These are phyloP conservation scores for Rhynchopsitta pachyrhyncha DNA, from an alignment of 2,113 vertebrate genomes.

Conservation along the genomic window DNA sequence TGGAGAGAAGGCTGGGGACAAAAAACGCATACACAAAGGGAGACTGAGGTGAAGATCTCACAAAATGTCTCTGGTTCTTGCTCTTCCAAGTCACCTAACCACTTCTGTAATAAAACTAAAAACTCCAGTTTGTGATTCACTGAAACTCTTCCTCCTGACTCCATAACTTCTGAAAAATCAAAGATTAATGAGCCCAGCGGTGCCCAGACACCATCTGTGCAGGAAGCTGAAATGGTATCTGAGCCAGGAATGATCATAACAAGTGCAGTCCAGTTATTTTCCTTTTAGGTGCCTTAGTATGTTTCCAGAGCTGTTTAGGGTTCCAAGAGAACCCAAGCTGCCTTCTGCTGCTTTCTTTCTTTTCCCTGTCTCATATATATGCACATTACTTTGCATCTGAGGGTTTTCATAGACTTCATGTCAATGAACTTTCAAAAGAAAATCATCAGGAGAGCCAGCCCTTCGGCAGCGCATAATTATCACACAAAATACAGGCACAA, in stretches of 20 bases:
- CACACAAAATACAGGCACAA: not conserved
- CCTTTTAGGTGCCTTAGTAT: not conserved
- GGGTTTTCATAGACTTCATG: not conserved
- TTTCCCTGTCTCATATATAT: not conserved
- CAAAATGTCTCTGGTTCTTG: not conserved
- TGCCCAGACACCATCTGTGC: not conserved
- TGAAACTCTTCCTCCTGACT: not conserved
- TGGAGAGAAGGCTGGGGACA: not conserved
- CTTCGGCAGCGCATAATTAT: not conserved
- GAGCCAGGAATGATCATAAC: not conserved
- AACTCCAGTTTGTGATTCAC: not conserved
- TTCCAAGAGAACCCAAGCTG: not conserved
- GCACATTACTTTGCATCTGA: not conserved
- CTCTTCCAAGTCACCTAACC: not conserved
- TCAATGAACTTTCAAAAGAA: not conserved
- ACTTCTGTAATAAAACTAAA: not conserved
- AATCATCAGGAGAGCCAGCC: not conserved
- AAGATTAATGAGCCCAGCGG: not conserved
- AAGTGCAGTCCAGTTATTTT: not conserved
- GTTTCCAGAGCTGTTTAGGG: not conserved
- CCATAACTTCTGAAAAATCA: not conserved
- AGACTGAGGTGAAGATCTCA: not conserved
- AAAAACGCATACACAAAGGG: fast-evolving
- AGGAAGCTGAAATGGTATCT: not conserved
- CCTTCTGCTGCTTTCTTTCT: not conserved